Evolutionary conservation across 1,140 invertebrate genomes (phyloP), one percentile per base, ranked within the genome.

Genomic region (Drosophila ercepeae): DNA sequence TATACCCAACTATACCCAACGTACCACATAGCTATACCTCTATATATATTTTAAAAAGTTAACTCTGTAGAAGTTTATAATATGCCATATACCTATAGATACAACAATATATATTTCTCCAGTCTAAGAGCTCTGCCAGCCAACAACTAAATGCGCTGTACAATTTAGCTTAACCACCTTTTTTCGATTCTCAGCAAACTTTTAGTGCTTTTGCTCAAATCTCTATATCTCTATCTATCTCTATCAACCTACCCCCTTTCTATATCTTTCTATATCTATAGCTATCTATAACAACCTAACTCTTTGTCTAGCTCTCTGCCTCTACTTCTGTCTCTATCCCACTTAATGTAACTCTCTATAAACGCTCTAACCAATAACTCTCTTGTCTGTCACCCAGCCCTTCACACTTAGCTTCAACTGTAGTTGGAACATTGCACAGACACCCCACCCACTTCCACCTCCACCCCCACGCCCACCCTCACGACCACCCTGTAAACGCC

Each of bases 51-150:
- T 14, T 39, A 39, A 39, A 39, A 39, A 39, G 27, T 59, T 32
- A 73, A 71, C 76, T 75, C 49, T 54, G 82, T 88, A 86, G 76
- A 65, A 48, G 55, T 60, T 51, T 58, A 67, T 42, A 63, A 65
- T 64, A 74, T 51, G 41, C 54, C 51, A 79, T 71, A 75, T 79
- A 67, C 58, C 53, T 42, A 81, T 76, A 63, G 57, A 63, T 78
- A 78, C 72, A n/a, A n/a, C n/a, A n/a, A n/a, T 67, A 63, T 73
- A 73, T 81, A 64, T 86, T 86, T 86, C 36, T 39, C 36, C 82
- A 88, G 82, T 82, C 61, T 88, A 75, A 72, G 72, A 86, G 82
- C 82, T 86, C 77, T 88, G 82, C 82, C 82, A 86, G 82, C 82
- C 82, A 88, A 86, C 61, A 74, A 77, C 48, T 68, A 82, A 88